Conservation (phyloP, 2,888 invertebrate genomes). For the Protonemura montana region DNA sequence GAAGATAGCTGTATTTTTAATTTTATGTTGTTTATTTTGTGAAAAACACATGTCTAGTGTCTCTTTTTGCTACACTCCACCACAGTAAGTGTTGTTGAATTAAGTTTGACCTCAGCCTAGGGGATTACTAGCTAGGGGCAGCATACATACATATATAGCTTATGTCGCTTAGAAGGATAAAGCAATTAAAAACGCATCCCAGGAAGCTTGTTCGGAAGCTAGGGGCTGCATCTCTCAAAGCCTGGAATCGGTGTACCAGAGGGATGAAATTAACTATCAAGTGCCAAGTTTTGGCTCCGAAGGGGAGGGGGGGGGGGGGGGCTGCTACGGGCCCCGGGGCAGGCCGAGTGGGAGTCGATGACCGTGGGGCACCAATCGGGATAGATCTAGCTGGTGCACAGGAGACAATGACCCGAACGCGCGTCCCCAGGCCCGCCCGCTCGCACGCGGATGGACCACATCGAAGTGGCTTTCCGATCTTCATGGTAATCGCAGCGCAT, state of each 20-base stretch:
- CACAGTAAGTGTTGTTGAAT: no score
- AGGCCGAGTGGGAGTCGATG: neutral
- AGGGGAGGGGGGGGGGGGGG: neutral
- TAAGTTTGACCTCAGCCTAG: no score
- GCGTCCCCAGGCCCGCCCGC: neutral
- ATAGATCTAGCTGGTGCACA: neutral
- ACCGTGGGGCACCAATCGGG: slow-evolving; percentile 7
- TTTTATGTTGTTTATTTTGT: no score
- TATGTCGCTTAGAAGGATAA: no score
- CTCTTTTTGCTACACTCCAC: no score
- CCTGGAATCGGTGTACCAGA: neutral
- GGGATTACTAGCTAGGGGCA: no score
- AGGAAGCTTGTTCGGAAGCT: no score
- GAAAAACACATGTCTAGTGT: no score
- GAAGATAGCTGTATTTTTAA: no score
- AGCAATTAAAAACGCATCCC: no score
- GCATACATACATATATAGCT: no score
- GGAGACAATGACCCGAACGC: neutral
- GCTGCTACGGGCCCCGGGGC: neutral
- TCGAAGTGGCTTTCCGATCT: neutral
- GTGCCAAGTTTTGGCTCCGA: neutral
- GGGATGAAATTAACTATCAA: neutral
- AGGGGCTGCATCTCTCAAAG: no score
- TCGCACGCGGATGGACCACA: neutral
- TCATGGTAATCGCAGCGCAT: neutral